Percentiles rank a stretch among this genome's conserved stretches.
Conservation (phyloP, 2,888 invertebrate species). For the Calliopum simillimum region DNA sequence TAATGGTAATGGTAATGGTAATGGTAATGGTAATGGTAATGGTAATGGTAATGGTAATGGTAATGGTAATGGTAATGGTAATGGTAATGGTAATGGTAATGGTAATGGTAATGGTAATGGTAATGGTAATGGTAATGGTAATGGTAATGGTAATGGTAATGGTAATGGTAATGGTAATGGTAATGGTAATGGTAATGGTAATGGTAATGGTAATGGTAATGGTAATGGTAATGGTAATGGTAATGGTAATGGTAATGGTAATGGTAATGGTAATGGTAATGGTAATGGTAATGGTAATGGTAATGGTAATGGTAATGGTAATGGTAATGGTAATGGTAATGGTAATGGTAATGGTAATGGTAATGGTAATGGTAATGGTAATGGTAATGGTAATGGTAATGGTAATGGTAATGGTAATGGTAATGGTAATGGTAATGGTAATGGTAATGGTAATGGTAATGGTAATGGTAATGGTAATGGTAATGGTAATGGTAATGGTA, state of each 20-base stretch:
- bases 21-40: neutral
- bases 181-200: neutral
- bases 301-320: neutral
- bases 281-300: neutral
- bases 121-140: neutral
- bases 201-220: neutral
- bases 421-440: constrained; percentile 13
- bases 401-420: constrained; percentile 10
- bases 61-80: neutral
- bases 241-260: neutral
- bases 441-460: constrained; percentile 13
- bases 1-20: neutral
- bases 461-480: constrained; percentile 19
- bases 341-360: neutral
- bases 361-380: constrained; percentile 1
- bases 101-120: constrained; percentile 7
- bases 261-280: neutral
- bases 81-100: neutral
- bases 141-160: constrained; percentile 5
- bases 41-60: neutral
- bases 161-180: neutral
- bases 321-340: neutral
- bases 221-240: neutral
- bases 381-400: constrained; percentile 10
- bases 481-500: constrained; percentile 15